Evolutionary conservation across 2,113 vertebrate genomes (phyloP), one percentile per base, ranked within the genome.

Genomic region (Brienomyrus longianalis): DNA sequence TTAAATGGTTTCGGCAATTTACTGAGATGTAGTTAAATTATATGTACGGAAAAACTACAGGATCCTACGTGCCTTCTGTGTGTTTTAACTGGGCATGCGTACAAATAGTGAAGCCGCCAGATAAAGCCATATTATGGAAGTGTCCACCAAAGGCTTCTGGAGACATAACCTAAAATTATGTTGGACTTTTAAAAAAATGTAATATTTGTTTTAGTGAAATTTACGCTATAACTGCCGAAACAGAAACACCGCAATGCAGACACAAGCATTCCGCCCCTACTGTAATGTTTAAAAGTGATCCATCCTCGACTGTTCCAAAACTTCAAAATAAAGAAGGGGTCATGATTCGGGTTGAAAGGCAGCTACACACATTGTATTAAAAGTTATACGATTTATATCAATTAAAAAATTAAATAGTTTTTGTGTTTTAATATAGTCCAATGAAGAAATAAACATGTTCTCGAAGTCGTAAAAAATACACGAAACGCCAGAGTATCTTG

Each of bases 241-340:
- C 51, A 84, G 45, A 45, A 66, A 39, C 9, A 4, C 15, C 3
- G 59, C 21, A 15, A 27, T 48, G 45, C 13, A 31, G 45, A 59
- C 13, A 19, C 23, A 51, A 19, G 5, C 54, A 9, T 48, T 17
- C 13, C 52, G 59, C 89, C 89, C 89, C 52, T 84, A 31, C 85
- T 54, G n/a, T 66, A 35, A 11, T 50, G 74, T 91, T 86, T 39
- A 89, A 91, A 93, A 92, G 90, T 93, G 91, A 93, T 92, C 90
- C 74, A 83, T 77, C 92, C 92, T 90, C 89, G 91, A 88, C 92
- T 56, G 90, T 43, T 92, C 93, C 92, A 93, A 11, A 21, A 90
- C 15, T 21, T 45, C 66, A 50, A 43, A 43, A 10, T 17, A 91
- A 31, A n/a, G 7, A 89, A 51, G 91, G 93, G 92, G 89, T 77